These are phyloP conservation scores for Drosophila formosana DNA, from an alignment of 2,888 invertebrate genomes.

Conservation along the genomic window DNA sequence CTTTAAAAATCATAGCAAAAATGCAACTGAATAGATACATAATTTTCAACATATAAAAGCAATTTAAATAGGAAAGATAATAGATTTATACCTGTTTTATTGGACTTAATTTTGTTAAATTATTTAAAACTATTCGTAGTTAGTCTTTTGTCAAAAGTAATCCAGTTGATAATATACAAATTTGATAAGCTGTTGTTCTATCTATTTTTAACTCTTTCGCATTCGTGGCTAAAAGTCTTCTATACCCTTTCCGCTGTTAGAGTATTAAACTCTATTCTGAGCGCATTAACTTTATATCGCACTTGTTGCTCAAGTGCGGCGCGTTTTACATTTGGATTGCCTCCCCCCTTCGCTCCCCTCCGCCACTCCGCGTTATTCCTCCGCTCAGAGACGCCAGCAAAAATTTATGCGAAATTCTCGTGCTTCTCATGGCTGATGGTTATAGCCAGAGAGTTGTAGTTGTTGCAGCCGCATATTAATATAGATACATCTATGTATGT, in stretches of 20 bases:
- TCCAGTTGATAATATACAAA: too few relatives aligned
- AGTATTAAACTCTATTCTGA: constrained; percentile 26
- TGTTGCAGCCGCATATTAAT: constrained; percentile 44
- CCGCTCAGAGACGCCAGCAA: constrained; percentile 12
- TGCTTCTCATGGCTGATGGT: constrained; percentile 67
- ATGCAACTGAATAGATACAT: too few relatives aligned
- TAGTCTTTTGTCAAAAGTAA: too few relatives aligned
- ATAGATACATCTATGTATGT: constrained; percentile 31
- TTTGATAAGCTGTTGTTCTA: too few relatives aligned
- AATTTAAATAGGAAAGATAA: too few relatives aligned
- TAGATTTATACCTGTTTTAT: too few relatives aligned
- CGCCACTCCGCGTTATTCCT: background rate
- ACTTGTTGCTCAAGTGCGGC: constrained; percentile 40
- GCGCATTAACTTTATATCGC: constrained; percentile 44
- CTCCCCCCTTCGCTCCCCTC: background rate
- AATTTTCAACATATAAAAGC: too few relatives aligned
- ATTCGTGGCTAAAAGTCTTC: background rate
- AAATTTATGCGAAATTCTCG: constrained; percentile 78
- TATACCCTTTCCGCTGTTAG: background rate
- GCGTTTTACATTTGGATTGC: background rate
- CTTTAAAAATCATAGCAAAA: too few relatives aligned
- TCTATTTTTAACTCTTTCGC: too few relatives aligned
- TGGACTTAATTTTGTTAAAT: too few relatives aligned
- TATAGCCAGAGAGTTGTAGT: constrained; percentile 8
- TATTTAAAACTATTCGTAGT: too few relatives aligned